These are phyloP conservation scores for Darevskia nairensis DNA, from an alignment of 2,797 vertebrate genomes.

Conservation along the genomic window DNA sequence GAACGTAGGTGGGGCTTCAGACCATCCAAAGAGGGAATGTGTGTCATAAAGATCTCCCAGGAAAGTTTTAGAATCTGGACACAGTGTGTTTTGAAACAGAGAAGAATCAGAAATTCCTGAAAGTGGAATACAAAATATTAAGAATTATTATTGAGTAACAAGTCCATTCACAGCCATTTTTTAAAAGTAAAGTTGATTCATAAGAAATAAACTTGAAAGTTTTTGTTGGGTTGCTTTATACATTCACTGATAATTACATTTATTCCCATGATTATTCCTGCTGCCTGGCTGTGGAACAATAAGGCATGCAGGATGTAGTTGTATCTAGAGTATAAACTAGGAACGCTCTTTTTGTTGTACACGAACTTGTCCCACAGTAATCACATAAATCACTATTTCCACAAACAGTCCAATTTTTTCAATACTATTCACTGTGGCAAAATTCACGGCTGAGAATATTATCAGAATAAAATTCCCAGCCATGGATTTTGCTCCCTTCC, in stretches of 20 bases:
- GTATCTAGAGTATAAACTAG: neutral
- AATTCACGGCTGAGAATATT: no score
- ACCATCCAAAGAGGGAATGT: constrained; percentile 69
- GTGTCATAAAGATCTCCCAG: constrained; percentile 65
- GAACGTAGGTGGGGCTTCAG: constrained; percentile 66
- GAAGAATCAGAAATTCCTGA: constrained; percentile 57
- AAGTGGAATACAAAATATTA: constrained; percentile 28
- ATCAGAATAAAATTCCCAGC: constrained; percentile 5
- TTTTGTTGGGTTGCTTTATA: neutral
- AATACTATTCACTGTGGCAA: neutral
- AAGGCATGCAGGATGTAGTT: neutral
- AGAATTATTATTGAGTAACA: neutral
- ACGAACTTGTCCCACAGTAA: neutral
- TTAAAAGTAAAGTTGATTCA: neutral
- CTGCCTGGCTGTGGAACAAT: neutral
- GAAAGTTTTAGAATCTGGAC: constrained; percentile 65
- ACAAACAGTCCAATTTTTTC: constrained; percentile 1
- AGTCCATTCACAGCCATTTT: neutral
- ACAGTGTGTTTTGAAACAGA: constrained; percentile 63
- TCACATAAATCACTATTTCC: neutral
- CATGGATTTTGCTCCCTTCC: neutral
- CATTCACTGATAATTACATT: neutral
- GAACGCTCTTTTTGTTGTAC: neutral
- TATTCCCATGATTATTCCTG: neutral
- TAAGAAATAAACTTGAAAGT: neutral